Evolutionary conservation across 1,140 invertebrate species (phyloP).

Genomic region (Melitaea cinxia): DNA sequence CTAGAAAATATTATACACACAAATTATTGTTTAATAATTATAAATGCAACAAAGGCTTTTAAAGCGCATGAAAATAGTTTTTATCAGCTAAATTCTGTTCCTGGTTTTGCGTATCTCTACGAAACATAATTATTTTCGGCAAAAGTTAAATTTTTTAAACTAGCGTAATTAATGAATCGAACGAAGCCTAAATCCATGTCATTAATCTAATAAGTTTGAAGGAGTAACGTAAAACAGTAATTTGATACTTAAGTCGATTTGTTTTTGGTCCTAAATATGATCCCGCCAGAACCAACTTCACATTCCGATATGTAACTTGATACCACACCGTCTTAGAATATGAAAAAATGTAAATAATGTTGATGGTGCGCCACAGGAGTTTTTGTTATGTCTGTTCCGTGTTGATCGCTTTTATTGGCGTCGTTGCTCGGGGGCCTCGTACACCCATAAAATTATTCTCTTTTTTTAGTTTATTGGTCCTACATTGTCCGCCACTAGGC

Average conservation of each 20-base stretch:
- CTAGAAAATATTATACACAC: no score
- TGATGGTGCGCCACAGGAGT: constrained; percentile 58
- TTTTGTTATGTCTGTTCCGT: constrained; percentile 54
- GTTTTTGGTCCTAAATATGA: constrained; percentile 7
- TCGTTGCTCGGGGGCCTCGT: constrained; percentile 56
- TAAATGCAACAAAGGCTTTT: no score
- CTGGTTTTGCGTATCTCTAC: no score
- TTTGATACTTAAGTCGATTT: constrained; percentile 13
- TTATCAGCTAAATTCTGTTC: no score
- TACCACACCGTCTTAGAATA: constrained; percentile 56
- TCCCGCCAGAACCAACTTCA: constrained; percentile 23
- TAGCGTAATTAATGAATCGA: no score
- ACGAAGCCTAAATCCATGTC: no score
- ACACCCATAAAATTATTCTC: constrained; percentile 52
- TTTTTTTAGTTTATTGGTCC: constrained; percentile 55
- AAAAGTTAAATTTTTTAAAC: no score
- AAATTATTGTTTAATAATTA: no score
- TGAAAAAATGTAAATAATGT: constrained; percentile 74
- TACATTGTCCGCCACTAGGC: constrained; percentile 55
- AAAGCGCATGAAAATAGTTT: no score
- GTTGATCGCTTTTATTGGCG: constrained; percentile 68
- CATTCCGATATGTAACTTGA: constrained; percentile 75
- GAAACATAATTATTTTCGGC: no score
- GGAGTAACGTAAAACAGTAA: constrained; percentile 14
- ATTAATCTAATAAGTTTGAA: no score